A percentile compares a stretch with the other conserved stretches of the same genome.
Conservation (phyloP, 2,113 vertebrate species). For the Pteronura brasiliensis region DNA sequence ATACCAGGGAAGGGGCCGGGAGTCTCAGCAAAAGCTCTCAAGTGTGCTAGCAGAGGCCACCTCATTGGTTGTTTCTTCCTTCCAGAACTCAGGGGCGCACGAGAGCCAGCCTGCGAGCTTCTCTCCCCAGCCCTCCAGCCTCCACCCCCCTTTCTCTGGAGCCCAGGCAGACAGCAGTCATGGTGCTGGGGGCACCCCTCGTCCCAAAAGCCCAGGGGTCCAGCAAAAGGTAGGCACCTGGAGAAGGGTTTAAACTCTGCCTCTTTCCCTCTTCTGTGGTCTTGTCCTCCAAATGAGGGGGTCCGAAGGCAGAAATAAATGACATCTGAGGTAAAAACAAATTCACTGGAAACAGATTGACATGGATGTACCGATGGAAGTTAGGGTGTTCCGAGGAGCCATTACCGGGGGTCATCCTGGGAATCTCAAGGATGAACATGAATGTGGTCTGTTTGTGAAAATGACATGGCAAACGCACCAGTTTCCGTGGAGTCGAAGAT, state of each 20-base stretch:
- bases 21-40: background rate
- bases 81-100: constrained; percentile 80
- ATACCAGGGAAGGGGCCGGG: background rate
- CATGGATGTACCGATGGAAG: background rate
- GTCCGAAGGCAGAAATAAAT: background rate
- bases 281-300: background rate
- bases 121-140: constrained; percentile 80
- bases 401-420: background rate
- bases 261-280: background rate
- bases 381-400: background rate
- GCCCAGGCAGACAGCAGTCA: constrained; percentile 77
- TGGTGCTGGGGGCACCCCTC: constrained; percentile 71
- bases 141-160: constrained; percentile 80
- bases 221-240: constrained; percentile 83
- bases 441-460: background rate
- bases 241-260: background rate
- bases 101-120: constrained; percentile 80
- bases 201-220: constrained; percentile 79
- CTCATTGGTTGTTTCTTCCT: background rate
- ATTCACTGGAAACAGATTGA: background rate
- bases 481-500: background rate
- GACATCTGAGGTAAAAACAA: background rate
- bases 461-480: background rate
- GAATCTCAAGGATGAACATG: background rate
- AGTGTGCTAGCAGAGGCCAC: no score